A percentile compares a stretch with the other conserved stretches of the same genome.
Evolutionary conservation across 2,113 vertebrate species (phyloP).

Genomic region (Hippolais icterina): DNA sequence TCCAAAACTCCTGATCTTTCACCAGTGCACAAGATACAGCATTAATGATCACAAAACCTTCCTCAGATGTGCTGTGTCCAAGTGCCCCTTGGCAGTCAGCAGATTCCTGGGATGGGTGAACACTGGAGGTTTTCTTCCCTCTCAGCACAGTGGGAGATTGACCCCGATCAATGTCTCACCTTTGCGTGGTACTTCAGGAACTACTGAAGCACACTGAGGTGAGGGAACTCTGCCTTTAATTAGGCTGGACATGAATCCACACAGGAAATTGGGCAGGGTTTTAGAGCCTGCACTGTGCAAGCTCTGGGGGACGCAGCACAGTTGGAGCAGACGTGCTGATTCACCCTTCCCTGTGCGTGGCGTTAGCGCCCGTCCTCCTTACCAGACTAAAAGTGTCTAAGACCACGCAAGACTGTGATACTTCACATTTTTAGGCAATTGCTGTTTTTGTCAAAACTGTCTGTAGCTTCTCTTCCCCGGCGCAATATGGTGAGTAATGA

Average conservation of each 20-base stretch:
- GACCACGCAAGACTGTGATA: not conserved
- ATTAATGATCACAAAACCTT: not conserved
- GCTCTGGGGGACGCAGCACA: rapidly evolving
- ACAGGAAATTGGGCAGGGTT: not conserved
- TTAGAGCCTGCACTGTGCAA: not conserved
- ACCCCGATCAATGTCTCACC: rapidly evolving
- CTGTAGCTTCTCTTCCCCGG: slow-evolving; percentile 42
- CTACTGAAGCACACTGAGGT: not conserved
- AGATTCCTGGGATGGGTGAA: not conserved
- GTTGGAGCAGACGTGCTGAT: not conserved
- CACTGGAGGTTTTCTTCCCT: rapidly evolving
- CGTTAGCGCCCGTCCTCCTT: not conserved
- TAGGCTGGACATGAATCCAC: not conserved
- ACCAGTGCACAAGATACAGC: not conserved
- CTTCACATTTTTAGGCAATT: slow-evolving; percentile 42
- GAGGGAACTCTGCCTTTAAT: not conserved
- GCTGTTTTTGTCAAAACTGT: slow-evolving; percentile 66
- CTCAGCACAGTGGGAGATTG: not conserved
- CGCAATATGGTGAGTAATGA: slow-evolving; percentile 61
- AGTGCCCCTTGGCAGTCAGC: rapidly evolving
- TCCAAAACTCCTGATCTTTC: not conserved
- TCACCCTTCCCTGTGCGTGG: not conserved
- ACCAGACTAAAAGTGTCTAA: not conserved
- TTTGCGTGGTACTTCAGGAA: not conserved
- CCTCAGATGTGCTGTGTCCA: rapidly evolving